Conservation (phyloP, 1,140 invertebrate genomes). For the Palaemon carinicauda region DNA sequence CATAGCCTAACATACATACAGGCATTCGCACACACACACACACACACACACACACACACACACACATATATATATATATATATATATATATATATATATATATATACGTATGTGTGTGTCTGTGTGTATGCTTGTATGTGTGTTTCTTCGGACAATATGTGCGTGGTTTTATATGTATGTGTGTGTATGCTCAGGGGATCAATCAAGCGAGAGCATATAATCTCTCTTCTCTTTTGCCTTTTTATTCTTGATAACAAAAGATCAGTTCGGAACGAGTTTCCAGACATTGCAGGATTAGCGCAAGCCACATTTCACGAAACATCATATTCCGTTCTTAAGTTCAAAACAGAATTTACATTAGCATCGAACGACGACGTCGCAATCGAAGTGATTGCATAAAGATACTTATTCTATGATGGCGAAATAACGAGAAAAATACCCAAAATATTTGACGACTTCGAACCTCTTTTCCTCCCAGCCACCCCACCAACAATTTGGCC, state of each 20-base stretch:
- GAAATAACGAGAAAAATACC: too few relatives aligned
- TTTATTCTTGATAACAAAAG: conserved; percentile 31
- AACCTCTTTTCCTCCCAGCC: too few relatives aligned
- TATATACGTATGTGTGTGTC: not conserved
- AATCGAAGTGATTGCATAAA: too few relatives aligned
- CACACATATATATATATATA: conserved; percentile 1
- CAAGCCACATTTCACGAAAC: too few relatives aligned
- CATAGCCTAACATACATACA: not conserved
- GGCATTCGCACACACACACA: not conserved
- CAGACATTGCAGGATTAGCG: not conserved
- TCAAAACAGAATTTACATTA: too few relatives aligned
- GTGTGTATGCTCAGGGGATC: conserved; percentile 24
- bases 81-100: conserved; percentile 8
- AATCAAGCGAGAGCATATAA: conserved; percentile 28
- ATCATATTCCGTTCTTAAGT: too few relatives aligned
- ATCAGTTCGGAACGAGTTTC: not conserved
- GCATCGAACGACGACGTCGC: too few relatives aligned
- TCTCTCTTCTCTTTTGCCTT: conserved; percentile 24
- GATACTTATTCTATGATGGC: too few relatives aligned
- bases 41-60: not conserved
- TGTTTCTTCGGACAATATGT: not conserved
- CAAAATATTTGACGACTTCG: too few relatives aligned
- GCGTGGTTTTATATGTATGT: conserved; percentile 6
- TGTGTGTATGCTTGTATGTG: not conserved
- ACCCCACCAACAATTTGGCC: too few relatives aligned